Conservation (phyloP, 2,113 vertebrate species). For the Euleptes europaea region DNA sequence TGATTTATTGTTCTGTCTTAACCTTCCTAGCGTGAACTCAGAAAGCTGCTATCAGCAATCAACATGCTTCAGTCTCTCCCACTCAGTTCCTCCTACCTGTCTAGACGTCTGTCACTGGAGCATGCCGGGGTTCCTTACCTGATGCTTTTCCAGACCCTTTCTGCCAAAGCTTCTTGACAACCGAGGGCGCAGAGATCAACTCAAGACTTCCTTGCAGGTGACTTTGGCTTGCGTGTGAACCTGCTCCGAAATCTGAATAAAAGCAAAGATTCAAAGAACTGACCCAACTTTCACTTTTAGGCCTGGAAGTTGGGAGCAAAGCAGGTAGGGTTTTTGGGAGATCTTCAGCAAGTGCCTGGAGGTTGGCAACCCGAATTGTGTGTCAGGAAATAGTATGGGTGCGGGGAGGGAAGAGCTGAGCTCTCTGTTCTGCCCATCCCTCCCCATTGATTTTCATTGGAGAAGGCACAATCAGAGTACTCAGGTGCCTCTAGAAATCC, state of each 20-base stretch:
- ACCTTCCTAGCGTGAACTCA: slow-evolving; percentile 34
- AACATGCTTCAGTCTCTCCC: slow-evolving; percentile 26
- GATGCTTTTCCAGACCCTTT: neutral
- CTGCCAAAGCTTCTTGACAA: neutral
- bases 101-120: neutral
- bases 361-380: too few relatives aligned
- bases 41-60: slow-evolving; percentile 62
- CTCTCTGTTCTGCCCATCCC: too few relatives aligned
- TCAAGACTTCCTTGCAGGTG: neutral
- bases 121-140: neutral
- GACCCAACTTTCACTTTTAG: neutral
- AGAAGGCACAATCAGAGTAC: too few relatives aligned
- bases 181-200: neutral
- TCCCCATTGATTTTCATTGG: too few relatives aligned
- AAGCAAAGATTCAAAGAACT: neutral
- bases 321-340: too few relatives aligned
- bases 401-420: too few relatives aligned
- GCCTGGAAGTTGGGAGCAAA: too few relatives aligned
- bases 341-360: too few relatives aligned
- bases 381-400: too few relatives aligned
- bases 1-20: slow-evolving; percentile 50
- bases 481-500: too few relatives aligned
- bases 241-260: neutral
- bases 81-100: slow-evolving; percentile 1
- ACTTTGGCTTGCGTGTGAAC: neutral